These are phyloP conservation scores for Pholis gunnellus DNA, from an alignment of 2,113 vertebrate genomes.

Conservation along the genomic window DNA sequence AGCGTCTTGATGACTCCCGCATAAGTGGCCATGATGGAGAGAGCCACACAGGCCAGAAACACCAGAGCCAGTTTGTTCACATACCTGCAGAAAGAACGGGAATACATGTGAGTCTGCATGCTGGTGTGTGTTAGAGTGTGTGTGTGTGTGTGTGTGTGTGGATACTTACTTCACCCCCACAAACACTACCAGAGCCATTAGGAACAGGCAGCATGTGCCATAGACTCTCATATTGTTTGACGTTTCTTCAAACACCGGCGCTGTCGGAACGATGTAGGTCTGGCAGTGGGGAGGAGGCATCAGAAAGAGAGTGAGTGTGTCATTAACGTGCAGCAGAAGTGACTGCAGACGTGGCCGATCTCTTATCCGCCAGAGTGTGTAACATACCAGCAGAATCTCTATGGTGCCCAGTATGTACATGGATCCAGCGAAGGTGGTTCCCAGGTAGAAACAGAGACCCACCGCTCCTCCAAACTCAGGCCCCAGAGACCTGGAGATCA, in stretches of 20 bases:
- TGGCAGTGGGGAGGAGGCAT: conserved; percentile 57
- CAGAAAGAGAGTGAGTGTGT: background rate
- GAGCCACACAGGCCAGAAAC: conserved; percentile 94
- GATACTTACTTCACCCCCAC: conserved; percentile 91
- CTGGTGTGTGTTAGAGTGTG: background rate
- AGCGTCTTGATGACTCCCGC: conserved; percentile 91
- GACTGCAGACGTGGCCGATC: background rate
- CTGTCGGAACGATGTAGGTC: conserved; percentile 91
- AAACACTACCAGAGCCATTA: conserved; percentile 95
- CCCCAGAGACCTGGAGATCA: conserved; percentile 87
- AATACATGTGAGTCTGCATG: background rate
- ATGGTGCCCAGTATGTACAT: conserved; percentile 87
- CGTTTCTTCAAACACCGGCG: conserved; percentile 79
- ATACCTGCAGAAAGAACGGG: conserved; percentile 70
- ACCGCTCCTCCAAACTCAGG: conserved; percentile 87
- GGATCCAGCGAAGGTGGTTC: conserved; percentile 87
- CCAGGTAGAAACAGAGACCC: conserved; percentile 86
- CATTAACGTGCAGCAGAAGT: background rate
- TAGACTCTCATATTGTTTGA: conserved; percentile 92
- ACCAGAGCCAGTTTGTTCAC: conserved; percentile 96
- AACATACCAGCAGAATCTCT: conserved; percentile 84
- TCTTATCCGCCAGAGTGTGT: background rate
- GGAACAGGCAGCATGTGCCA: conserved; percentile 88
- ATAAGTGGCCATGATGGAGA: conserved; percentile 95
- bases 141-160: background rate